These are phyloP conservation scores for Urocitellus parryii DNA, from an alignment of 2,113 vertebrate genomes.

Conservation along the genomic window DNA sequence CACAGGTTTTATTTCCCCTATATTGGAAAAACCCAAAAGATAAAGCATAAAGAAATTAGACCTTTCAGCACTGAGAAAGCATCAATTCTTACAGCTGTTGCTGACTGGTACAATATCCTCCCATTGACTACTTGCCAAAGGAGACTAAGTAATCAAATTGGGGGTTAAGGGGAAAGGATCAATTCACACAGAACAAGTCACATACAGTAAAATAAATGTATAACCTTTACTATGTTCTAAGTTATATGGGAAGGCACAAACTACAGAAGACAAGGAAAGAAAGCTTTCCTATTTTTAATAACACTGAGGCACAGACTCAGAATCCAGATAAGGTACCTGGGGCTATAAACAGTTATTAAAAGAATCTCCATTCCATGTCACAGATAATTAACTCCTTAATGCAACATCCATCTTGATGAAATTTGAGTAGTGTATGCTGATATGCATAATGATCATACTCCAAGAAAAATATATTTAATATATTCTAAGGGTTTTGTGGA, in stretches of 20 bases:
- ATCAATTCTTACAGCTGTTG: neutral
- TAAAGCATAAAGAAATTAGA: neutral
- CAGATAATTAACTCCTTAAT: conserved; percentile 1
- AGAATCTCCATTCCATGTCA: neutral
- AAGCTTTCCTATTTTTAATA: neutral
- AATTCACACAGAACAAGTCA: neutral
- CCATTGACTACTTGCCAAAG: neutral
- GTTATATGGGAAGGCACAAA: neutral
- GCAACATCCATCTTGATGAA: neutral
- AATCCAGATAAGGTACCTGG: neutral
- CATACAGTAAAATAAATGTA: neutral
- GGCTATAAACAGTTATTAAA: neutral
- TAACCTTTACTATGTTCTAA: neutral
- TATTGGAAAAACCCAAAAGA: neutral
- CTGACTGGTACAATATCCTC: neutral
- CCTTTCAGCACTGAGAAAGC: neutral
- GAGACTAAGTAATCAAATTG: neutral
- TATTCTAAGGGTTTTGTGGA: conserved; percentile 35
- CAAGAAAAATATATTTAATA: conserved; percentile 44
- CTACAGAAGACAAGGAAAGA: neutral
- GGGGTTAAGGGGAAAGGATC: neutral
- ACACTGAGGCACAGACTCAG: neutral
- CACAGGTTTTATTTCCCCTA: neutral
- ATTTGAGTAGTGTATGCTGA: conserved; percentile 33
- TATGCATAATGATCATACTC: conserved; percentile 20